Evolutionary conservation across 1,140 invertebrate genomes (phyloP), one percentile per base, ranked within the genome.

Genomic region (Orchestia grillus): DNA sequence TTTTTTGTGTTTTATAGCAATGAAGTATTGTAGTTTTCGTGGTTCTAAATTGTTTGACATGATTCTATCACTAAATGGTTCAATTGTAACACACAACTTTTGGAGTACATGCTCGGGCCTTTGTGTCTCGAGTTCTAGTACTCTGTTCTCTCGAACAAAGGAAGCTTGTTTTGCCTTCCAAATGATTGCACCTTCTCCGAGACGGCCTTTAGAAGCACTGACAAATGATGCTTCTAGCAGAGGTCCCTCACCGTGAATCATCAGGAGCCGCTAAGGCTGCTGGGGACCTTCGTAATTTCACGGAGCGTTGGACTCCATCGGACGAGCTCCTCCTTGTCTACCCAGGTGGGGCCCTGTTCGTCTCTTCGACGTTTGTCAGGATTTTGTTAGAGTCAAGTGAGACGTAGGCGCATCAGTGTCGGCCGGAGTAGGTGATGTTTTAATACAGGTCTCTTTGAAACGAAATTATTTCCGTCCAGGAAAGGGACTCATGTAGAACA

Each of bases 121-220:
- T 90, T 90, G 88, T 90, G 88, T 90, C 88, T 41, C 88, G 88
- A 8, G 88, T 44, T 90, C 88, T 41, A 42, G 88, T 41, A 42
- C 88, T 41, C 88, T 23, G 62, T 44, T 44, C 88, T 41, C 0
- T 90, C 88, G 4, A 90, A 90, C 88, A 94, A 94, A 94, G 44
- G 92, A 45, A 94, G 92, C 92, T 94, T 94, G 92, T 94, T 94
- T 94, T 94, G 92, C 44, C 92, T 94, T 11, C 92, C 44, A 94
- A 94, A 45, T 94, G 92, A 42, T 44, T 47, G 43, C 92, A 45
- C 41, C 40, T 94, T 44, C 92, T 94, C 92, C 92, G 47, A 94
- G 92, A 94, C 43, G 92, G 92, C 43, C 92, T 94, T 94, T 94
- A 47, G 92, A 94, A 94, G 44, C 92, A 47, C 92, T 94, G 92